phyloP scores from a whole-genome alignment of 2,113 vertebrate genomes.

The Halichoerus grypus region DNA sequence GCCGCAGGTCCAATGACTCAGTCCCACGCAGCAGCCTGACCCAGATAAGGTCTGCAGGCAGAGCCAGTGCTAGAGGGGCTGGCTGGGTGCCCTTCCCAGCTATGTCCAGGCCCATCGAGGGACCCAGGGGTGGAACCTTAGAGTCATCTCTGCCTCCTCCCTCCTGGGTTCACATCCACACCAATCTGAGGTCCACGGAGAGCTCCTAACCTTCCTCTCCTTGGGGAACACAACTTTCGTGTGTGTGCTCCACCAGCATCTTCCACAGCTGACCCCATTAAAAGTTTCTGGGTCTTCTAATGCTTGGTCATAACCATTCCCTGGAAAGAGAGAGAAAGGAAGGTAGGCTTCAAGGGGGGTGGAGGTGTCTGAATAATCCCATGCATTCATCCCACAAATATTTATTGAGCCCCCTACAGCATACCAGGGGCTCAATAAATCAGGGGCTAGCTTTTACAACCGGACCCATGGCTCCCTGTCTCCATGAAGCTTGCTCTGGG shows the following conservation, averaged over 20 bases:
- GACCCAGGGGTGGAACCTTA: neutral
- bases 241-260: neutral
- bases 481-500: neutral
- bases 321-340: neutral
- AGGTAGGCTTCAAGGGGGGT: neutral
- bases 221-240: neutral
- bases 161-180: neutral
- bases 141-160: neutral
- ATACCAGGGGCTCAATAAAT: neutral
- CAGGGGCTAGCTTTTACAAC: neutral
- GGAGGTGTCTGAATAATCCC: neutral
- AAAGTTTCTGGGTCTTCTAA: neutral
- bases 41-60: conserved; percentile 62
- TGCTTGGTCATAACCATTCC: neutral
- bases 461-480: neutral
- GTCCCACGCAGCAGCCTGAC: neutral
- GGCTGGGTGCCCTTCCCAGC: neutral
- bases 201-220: neutral
- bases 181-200: neutral
- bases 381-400: neutral
- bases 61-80: neutral
- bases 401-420: neutral
- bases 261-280: neutral
- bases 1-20: conserved; percentile 71
- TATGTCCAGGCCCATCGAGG: neutral